phyloP scores from a whole-genome alignment of 2,888 invertebrate genomes.

The Cheilosia scutellata region DNA sequence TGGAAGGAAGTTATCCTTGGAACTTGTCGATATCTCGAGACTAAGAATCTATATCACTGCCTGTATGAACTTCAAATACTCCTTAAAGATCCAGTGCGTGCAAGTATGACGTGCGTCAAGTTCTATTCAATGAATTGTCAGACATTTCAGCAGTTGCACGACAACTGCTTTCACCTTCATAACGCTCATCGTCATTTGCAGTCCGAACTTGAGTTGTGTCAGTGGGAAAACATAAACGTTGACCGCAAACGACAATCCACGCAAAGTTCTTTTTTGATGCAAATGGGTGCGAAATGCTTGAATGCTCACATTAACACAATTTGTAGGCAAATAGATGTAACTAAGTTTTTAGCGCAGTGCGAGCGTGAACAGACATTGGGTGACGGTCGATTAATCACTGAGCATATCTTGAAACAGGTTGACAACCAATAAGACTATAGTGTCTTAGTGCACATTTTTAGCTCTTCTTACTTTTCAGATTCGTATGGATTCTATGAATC shows the following conservation, averaged over 20 bases:
- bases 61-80: slow-evolving; percentile 90
- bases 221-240: slow-evolving; percentile 85
- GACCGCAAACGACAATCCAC: slow-evolving; percentile 78
- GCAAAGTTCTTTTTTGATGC: slow-evolving; percentile 86
- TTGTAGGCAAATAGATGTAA: slow-evolving; percentile 91
- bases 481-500: slow-evolving; percentile 79
- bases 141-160: slow-evolving; percentile 86
- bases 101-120: slow-evolving; percentile 91
- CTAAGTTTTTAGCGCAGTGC: slow-evolving; percentile 88
- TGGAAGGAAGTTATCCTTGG: slow-evolving; percentile 90
- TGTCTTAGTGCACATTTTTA: not conserved
- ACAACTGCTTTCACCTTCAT: slow-evolving; percentile 85
- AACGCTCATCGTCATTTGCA: slow-evolving; percentile 88
- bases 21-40: slow-evolving; percentile 89
- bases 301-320: slow-evolving; percentile 92
- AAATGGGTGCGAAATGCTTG: slow-evolving; percentile 89
- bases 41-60: slow-evolving; percentile 88
- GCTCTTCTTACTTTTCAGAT: slow-evolving; percentile 77
- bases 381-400: slow-evolving; percentile 77
- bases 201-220: slow-evolving; percentile 86
- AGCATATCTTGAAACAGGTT: slow-evolving; percentile 80
- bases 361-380: slow-evolving; percentile 83
- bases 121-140: slow-evolving; percentile 88
- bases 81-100: slow-evolving; percentile 90
- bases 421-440: not conserved